Evolutionary conservation across 2,113 vertebrate genomes (phyloP).

Genomic region (Alexandromys fortis): DNA sequence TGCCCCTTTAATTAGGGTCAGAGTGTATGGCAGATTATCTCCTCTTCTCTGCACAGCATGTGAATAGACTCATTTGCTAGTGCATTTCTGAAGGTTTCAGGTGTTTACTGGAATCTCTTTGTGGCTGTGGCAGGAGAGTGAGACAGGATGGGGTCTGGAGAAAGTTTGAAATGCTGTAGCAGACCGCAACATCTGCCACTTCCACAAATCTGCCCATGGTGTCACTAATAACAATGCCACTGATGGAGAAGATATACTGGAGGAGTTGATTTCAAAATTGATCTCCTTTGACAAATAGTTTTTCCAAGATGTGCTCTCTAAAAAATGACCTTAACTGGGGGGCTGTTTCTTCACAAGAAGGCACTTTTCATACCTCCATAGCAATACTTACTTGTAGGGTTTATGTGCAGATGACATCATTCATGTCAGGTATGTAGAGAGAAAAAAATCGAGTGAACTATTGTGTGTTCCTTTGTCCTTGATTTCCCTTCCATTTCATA

Average conservation of each 20-base stretch:
- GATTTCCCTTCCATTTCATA: neutral
- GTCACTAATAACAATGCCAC: neutral
- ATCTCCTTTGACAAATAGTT: neutral
- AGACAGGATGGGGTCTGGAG: neutral
- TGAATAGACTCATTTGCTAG: neutral
- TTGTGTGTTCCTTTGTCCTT: neutral
- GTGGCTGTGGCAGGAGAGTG: neutral
- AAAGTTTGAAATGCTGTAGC: neutral
- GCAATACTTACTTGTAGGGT: neutral
- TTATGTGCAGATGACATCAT: neutral
- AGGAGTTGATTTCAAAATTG: neutral
- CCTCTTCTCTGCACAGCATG: neutral
- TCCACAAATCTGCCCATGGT: neutral
- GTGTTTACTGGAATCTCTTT: neutral
- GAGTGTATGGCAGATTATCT: neutral
- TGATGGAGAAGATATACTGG: neutral
- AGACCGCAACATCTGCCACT: neutral
- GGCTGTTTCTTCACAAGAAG: neutral
- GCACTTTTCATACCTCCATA: neutral
- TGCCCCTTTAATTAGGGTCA: neutral
- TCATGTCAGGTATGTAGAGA: neutral
- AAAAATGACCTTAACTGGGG: neutral
- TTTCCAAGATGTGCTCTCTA: neutral
- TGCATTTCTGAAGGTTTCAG: neutral
- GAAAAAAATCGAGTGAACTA: neutral